A percentile compares a stretch with the other conserved stretches of the same genome.
These are phyloP conservation scores for Pemphredon lugubris DNA, from an alignment of 2,888 invertebrate species.

Conservation along the genomic window DNA sequence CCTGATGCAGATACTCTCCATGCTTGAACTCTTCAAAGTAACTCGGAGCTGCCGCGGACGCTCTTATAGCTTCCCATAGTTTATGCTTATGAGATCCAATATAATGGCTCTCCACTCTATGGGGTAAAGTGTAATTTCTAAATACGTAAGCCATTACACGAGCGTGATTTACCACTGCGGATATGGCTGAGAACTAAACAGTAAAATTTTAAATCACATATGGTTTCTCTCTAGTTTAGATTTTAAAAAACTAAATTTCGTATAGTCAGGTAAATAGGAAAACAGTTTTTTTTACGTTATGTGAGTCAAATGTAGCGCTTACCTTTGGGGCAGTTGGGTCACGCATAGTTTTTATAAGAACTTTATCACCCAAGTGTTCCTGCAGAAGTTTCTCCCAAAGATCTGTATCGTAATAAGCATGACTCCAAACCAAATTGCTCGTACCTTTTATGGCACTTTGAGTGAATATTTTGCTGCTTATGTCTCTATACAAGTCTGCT, in stretches of 20 bases:
- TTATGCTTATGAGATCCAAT: slow-evolving; percentile 87
- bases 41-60: slow-evolving; percentile 95
- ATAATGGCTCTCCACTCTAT: slow-evolving; percentile 86
- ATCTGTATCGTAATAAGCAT: slow-evolving; percentile 93
- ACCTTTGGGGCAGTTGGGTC: slow-evolving; percentile 84
- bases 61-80: slow-evolving; percentile 93
- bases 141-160: slow-evolving; percentile 90
- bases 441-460: slow-evolving; percentile 87
- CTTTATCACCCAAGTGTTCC: slow-evolving; percentile 84
- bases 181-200: slow-evolving; percentile 87
- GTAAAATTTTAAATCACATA: slow-evolving; percentile 30
- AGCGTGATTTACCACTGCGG: slow-evolving; percentile 89
- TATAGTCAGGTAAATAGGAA: background rate
- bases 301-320: slow-evolving; percentile 17
- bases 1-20: slow-evolving; percentile 85
- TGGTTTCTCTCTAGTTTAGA: background rate
- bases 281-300: background rate
- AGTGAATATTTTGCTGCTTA: slow-evolving; percentile 86
- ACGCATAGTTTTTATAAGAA: slow-evolving; percentile 84
- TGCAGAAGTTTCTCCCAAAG: slow-evolving; percentile 91
- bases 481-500: slow-evolving; percentile 83
- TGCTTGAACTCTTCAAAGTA: slow-evolving; percentile 92
- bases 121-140: slow-evolving; percentile 91
- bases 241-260: background rate
- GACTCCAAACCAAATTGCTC: slow-evolving; percentile 90